Percentiles rank a stretch among this genome's conserved stretches.
Evolutionary conservation across 2,888 invertebrate genomes (phyloP).

Genomic region (Resseliella maxima): DNA sequence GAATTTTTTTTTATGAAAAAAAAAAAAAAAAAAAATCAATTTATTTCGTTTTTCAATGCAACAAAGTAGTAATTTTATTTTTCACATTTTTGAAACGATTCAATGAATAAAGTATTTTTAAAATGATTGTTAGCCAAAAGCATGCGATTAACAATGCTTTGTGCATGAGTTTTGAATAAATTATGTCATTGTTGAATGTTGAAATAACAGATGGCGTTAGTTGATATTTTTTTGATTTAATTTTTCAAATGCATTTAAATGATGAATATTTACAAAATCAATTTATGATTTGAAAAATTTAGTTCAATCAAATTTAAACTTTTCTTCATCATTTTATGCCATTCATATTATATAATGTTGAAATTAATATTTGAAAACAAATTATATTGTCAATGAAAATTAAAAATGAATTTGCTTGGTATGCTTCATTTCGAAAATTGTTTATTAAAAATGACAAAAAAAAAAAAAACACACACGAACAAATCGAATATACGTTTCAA

Average conservation of each 20-base stretch:
- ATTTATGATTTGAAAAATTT: too few species aligned
- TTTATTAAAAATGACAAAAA: too few species aligned
- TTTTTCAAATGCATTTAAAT: not conserved
- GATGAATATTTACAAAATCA: not conserved
- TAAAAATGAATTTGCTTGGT: too few species aligned
- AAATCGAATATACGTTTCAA: too few species aligned
- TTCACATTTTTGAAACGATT: not conserved
- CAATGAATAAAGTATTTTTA: not conserved
- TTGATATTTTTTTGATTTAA: not conserved
- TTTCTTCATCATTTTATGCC: not conserved
- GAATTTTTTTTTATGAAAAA: not conserved
- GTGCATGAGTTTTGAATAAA: not conserved
- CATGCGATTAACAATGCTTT: not conserved
- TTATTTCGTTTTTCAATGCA: not conserved
- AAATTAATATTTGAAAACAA: too few species aligned
- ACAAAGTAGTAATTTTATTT: too few species aligned
- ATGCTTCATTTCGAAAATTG: too few species aligned
- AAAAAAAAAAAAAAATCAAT: not conserved
- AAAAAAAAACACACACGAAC: too few species aligned
- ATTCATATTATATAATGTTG: too few species aligned
- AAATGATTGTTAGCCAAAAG: not conserved
- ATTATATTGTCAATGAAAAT: too few species aligned
- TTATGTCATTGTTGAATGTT: not conserved
- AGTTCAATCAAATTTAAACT: too few species aligned
- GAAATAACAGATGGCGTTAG: slow-evolving; percentile 14